A percentile compares a stretch with the other conserved stretches of the same genome.
Conservation (phyloP, 2,113 vertebrate genomes). For the Rynchops niger region DNA sequence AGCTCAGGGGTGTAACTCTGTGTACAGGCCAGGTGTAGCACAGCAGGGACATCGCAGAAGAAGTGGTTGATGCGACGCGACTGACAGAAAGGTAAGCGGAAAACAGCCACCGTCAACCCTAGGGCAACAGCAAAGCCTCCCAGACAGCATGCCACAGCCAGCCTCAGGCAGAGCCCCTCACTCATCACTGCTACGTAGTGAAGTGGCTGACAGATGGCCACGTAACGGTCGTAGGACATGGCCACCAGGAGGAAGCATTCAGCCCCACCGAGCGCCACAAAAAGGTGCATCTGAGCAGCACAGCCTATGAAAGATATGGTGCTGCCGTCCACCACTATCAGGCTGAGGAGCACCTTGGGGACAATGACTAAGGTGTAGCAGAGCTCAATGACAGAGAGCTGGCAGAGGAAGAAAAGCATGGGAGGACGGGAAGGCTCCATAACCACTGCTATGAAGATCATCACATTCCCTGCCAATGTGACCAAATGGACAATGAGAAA, state of each 20-base stretch:
- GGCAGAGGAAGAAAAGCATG: conserved; percentile 74
- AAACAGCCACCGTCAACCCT: conserved; percentile 45
- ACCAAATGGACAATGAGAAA: conserved; percentile 57
- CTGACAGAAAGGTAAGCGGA: conserved; percentile 67
- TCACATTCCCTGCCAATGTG: conserved; percentile 51
- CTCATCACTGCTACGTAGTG: background rate
- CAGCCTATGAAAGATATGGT: conserved; percentile 70
- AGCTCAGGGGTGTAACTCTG: conserved; percentile 21
- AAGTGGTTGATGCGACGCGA: background rate
- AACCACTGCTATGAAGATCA: conserved; percentile 55
- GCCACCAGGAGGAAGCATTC: conserved; percentile 50
- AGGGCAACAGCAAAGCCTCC: conserved; percentile 12
- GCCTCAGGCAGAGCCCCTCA: conserved; percentile 1
- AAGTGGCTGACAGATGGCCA: conserved; percentile 38
- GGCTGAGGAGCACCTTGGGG: conserved; percentile 57
- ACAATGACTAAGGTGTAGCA: conserved; percentile 69
- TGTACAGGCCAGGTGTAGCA: conserved; percentile 52
- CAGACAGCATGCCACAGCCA: conserved; percentile 50
- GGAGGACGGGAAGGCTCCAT: conserved; percentile 41
- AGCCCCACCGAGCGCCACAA: conserved; percentile 14
- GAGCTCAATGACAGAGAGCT: conserved; percentile 67
- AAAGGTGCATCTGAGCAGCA: conserved; percentile 69
- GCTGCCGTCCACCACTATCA: background rate
- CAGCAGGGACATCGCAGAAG: conserved; percentile 21
- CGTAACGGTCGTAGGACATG: background rate